phyloP scores from a whole-genome alignment of 2,888 invertebrate genomes.

The Caenorhabditis wallacei region DNA sequence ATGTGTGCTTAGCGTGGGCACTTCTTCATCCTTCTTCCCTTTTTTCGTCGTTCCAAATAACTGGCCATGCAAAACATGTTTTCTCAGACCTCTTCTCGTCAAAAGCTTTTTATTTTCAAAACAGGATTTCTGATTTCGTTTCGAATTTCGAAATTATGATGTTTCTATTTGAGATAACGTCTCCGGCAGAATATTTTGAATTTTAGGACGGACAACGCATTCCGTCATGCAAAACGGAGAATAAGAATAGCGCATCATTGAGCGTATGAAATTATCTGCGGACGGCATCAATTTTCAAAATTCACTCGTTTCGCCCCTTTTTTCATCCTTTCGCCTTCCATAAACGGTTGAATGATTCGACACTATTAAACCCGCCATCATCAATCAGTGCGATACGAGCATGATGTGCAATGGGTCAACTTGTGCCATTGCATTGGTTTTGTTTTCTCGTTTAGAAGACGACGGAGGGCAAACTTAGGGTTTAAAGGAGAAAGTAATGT shows the following conservation, averaged over 20 bases:
- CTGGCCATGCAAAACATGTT: slow-evolving; percentile 63
- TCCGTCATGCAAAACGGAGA: slow-evolving; percentile 25
- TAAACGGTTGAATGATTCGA: slow-evolving; percentile 20
- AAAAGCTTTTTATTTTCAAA: slow-evolving; percentile 38
- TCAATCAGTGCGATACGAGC: slow-evolving; percentile 39
- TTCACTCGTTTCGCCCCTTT: slow-evolving; percentile 4
- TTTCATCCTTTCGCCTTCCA: slow-evolving; percentile 16
- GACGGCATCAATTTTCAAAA: slow-evolving; percentile 44
- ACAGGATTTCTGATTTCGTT: slow-evolving; percentile 35
- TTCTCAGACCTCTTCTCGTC: slow-evolving; percentile 30
- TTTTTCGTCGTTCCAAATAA: slow-evolving; percentile 61
- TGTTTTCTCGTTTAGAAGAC: not conserved
- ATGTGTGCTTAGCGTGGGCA: slow-evolving; percentile 60
- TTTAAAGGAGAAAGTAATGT: slow-evolving; percentile 26
- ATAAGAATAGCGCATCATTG: slow-evolving; percentile 32
- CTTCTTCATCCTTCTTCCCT: slow-evolving; percentile 54
- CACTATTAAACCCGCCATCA: slow-evolving; percentile 27
- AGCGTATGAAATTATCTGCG: slow-evolving; percentile 57
- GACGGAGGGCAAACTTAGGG: slow-evolving; percentile 23
- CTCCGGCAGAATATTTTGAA: slow-evolving; percentile 14
- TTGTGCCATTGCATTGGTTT: slow-evolving; percentile 18
- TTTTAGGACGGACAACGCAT: slow-evolving; percentile 14
- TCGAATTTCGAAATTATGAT: slow-evolving; percentile 7
- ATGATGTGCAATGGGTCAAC: slow-evolving; percentile 11
- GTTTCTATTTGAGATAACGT: slow-evolving; percentile 30